Conservation (phyloP, 2,888 invertebrate species). For the Esperia sulphurella region DNA sequence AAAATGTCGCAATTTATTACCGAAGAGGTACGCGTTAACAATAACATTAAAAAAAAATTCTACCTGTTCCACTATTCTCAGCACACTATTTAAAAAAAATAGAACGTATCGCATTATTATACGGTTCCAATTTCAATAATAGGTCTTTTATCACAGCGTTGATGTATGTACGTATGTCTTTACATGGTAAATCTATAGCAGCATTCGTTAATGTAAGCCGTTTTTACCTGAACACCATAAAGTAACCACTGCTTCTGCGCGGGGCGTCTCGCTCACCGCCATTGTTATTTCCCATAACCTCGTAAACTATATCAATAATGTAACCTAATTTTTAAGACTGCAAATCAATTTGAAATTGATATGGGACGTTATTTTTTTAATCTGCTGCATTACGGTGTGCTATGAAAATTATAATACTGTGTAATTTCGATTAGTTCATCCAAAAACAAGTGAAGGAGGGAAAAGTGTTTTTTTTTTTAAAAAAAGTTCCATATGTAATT, state of each 20-base stretch:
- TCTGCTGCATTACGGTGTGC: too few species aligned
- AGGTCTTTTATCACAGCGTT: slow-evolving; percentile 10
- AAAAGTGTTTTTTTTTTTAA: neutral
- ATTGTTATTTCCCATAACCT: slow-evolving; percentile 63
- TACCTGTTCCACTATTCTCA: slow-evolving; percentile 2
- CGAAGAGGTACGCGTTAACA: neutral
- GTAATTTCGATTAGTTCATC: too few species aligned
- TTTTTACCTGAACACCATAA: slow-evolving; percentile 30
- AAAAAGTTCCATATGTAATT: neutral
- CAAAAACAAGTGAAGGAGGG: neutral
- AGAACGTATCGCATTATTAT: neutral
- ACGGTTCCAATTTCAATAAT: neutral
- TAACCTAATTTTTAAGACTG: slow-evolving; percentile 24
- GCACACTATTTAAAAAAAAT: neutral
- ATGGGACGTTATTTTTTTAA: neutral
- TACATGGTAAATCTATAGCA: slow-evolving; percentile 36
- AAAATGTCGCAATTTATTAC: slow-evolving; percentile 12
- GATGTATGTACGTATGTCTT: slow-evolving; percentile 1
- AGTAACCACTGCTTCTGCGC: slow-evolving; percentile 57
- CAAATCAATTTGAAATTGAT: slow-evolving; percentile 5
- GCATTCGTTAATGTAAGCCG: slow-evolving; percentile 19
- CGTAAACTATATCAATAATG: slow-evolving; percentile 36
- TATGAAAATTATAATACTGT: too few species aligned
- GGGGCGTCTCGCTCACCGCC: slow-evolving; percentile 38
- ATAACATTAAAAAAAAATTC: slow-evolving; percentile 1